phyloP scores from a whole-genome alignment of 2,888 invertebrate species.

The Steinernema carpocapsae region DNA sequence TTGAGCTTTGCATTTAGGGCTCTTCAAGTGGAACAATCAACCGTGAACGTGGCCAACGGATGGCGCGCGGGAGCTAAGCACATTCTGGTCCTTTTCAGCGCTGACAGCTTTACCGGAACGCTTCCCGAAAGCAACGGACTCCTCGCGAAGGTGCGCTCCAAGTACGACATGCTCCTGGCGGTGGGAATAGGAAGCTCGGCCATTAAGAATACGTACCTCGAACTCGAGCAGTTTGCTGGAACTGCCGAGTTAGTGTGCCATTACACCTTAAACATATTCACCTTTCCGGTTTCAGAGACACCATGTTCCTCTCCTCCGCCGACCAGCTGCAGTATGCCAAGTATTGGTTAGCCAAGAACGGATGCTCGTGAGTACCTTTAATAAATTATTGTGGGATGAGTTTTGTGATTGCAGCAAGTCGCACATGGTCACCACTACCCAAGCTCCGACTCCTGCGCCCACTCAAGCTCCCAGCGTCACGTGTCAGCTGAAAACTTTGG shows the following conservation, averaged over 20 bases:
- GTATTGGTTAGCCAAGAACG: constrained; percentile 49
- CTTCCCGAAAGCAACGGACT: constrained; percentile 32
- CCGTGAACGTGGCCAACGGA: constrained; percentile 36
- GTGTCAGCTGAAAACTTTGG: constrained; percentile 46
- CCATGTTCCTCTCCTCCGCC: constrained; percentile 47
- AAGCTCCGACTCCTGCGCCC: constrained; percentile 47
- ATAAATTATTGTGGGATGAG: not conserved
- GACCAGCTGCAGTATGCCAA: constrained; percentile 52
- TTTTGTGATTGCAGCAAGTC: constrained; percentile 40
- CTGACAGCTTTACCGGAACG: constrained; percentile 37
- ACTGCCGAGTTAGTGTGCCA: constrained; percentile 35
- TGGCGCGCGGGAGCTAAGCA: constrained; percentile 37
- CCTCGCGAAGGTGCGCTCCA: constrained; percentile 26
- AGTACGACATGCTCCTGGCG: constrained; percentile 37
- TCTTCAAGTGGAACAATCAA: constrained; percentile 33
- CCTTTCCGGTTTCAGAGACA: constrained; percentile 41
- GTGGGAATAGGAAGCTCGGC: constrained; percentile 49
- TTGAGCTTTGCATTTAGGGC: constrained; percentile 2
- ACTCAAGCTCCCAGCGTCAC: constrained; percentile 51
- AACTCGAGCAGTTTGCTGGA: constrained; percentile 46
- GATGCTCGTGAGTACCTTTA: constrained; percentile 47
- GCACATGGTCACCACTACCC: constrained; percentile 44
- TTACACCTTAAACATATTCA: not conserved
- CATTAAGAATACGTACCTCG: constrained; percentile 41
- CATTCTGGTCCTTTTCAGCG: constrained; percentile 37